Evolutionary conservation across 2,888 invertebrate genomes (phyloP).

Genomic region (Ptilodon capucinus): DNA sequence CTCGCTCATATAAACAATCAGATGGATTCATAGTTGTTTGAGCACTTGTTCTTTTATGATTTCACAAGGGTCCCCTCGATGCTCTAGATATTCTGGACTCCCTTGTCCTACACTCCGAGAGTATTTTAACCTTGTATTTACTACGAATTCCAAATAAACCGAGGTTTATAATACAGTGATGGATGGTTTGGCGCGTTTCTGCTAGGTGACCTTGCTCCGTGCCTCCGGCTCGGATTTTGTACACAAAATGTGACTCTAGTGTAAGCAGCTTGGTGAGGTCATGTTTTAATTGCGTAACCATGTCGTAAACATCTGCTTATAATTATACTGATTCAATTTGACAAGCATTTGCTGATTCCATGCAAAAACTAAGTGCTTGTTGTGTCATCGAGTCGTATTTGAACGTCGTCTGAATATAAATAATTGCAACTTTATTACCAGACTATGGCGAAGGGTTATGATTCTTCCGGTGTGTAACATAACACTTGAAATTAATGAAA

Average conservation of each 20-base stretch:
- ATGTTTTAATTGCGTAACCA: slow-evolving; percentile 9
- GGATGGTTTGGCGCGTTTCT: slow-evolving; percentile 5
- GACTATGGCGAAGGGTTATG: too few relatives aligned
- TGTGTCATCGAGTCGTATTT: too few relatives aligned
- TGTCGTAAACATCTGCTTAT: neutral
- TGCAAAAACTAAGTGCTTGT: too few relatives aligned
- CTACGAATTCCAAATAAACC: slow-evolving; percentile 12
- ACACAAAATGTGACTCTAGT: slow-evolving; percentile 3
- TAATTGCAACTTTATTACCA: too few relatives aligned
- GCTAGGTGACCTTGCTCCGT: slow-evolving; percentile 21
- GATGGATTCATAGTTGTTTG: too few relatives aligned
- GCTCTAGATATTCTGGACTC: neutral
- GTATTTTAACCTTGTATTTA: slow-evolving; percentile 7
- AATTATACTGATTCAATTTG: neutral
- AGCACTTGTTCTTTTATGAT: too few relatives aligned
- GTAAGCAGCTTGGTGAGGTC: slow-evolving; percentile 16
- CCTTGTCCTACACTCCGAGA: neutral
- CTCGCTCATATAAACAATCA: too few relatives aligned
- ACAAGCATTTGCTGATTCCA: neutral
- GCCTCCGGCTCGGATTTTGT: slow-evolving; percentile 4
- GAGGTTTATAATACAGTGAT: slow-evolving; percentile 19
- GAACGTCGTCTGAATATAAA: too few relatives aligned
- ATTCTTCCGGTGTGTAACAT: too few relatives aligned
- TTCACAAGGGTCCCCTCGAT: too few relatives aligned
- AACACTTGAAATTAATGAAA: too few relatives aligned